These are phyloP conservation scores for Porites australiensis DNA, from an alignment of 64 coral and sea anemone species.

Conservation along the genomic window DNA sequence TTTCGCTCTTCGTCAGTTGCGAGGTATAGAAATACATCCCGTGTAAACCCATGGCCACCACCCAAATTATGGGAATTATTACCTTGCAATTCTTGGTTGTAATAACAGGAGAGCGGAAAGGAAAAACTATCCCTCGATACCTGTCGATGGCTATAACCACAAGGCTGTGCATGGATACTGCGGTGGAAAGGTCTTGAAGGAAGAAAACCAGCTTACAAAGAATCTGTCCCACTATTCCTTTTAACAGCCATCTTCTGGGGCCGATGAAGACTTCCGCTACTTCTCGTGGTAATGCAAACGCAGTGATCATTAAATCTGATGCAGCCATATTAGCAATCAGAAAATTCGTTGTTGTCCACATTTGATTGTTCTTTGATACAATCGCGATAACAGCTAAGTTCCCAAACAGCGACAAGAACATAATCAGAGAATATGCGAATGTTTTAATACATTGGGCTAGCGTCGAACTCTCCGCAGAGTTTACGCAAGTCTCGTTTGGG, in stretches of 20 bases:
- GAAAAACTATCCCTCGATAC: conserved; percentile 43
- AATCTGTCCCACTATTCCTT: conserved; percentile 8
- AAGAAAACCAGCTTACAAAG: conserved; percentile 52
- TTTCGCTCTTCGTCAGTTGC: background rate
- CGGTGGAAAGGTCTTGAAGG: conserved; percentile 45
- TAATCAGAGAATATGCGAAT: conserved; percentile 26
- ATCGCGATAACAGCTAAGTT: conserved; percentile 44
- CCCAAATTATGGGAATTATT: conserved; percentile 39
- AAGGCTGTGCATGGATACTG: conserved; percentile 61
- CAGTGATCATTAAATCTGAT: conserved; percentile 38
- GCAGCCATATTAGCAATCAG: conserved; percentile 68
- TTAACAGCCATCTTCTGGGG: conserved; percentile 5
- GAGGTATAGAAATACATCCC: conserved; percentile 36
- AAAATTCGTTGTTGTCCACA: conserved; percentile 44
- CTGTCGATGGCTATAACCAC: conserved; percentile 58
- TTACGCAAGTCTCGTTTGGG: background rate
- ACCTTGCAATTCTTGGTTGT: conserved; percentile 2
- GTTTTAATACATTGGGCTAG: background rate
- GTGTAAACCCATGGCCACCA: conserved; percentile 1
- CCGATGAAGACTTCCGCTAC: background rate
- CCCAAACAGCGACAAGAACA: conserved; percentile 52
- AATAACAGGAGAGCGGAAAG: conserved; percentile 32
- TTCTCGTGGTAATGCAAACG: conserved; percentile 38
- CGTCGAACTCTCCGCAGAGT: background rate
- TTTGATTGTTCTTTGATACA: conserved; percentile 21